These are phyloP conservation scores for Brachyptera putata DNA, from an alignment of 2,888 invertebrate species.

Conservation along the genomic window DNA sequence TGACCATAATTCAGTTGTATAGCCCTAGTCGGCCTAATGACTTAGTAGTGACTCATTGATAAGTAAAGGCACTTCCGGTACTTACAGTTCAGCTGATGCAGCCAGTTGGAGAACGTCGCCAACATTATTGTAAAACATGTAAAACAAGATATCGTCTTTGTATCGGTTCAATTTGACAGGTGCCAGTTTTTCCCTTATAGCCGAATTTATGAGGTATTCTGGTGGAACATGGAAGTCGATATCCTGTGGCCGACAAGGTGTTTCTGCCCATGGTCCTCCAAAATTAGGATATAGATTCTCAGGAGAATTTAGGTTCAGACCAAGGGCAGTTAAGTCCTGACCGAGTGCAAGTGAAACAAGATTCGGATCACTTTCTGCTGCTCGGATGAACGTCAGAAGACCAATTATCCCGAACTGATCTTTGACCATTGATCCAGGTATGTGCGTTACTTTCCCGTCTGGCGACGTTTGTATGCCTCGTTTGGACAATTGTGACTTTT, in stretches of 20 bases:
- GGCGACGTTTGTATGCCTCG: conserved; percentile 93
- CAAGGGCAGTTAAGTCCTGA: conserved; percentile 95
- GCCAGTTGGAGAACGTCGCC: conserved; percentile 97
- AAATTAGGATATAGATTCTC: conserved; percentile 98
- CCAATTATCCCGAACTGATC: conserved; percentile 99
- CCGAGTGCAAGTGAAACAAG: conserved; percentile 95
- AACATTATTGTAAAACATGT: conserved; percentile 98
- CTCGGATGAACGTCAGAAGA: conserved; percentile 93
- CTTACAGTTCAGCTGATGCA: conserved; percentile 95
- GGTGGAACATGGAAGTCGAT: conserved; percentile 97
- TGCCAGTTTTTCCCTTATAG: conserved; percentile 92
- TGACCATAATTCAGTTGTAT: no score
- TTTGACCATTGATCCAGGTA: conserved; percentile 97
- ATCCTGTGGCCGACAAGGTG: conserved; percentile 97
- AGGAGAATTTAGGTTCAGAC: conserved; percentile 96
- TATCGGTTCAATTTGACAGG: conserved; percentile 94
- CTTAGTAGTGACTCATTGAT: no score
- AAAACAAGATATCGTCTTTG: conserved; percentile 98
- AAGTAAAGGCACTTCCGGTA: no score
- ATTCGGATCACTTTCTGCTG: conserved; percentile 95
- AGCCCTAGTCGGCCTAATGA: no score
- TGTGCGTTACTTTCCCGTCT: conserved; percentile 97
- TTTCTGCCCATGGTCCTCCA: conserved; percentile 98
- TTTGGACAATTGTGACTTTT: conserved; percentile 47
- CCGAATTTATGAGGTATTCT: conserved; percentile 96